These are phyloP conservation scores for Hyposoter didymator DNA, from an alignment of 2,888 invertebrate species.

Conservation along the genomic window DNA sequence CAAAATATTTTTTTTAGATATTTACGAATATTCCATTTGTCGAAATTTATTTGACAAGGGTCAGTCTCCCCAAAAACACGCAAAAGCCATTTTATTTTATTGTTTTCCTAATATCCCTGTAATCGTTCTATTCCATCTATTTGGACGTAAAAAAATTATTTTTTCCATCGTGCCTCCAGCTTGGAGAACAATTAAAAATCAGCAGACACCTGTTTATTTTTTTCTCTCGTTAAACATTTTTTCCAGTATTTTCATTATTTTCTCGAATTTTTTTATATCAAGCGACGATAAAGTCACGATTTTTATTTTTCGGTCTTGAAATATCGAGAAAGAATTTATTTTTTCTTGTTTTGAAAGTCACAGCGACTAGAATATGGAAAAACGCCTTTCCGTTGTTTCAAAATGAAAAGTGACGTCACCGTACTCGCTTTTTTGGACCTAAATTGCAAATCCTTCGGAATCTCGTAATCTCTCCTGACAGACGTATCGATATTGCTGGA, in stretches of 20 bases:
- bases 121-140: too few relatives aligned
- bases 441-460: too few relatives aligned
- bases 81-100: too few relatives aligned
- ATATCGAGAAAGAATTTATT: not conserved
- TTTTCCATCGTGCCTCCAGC: too few relatives aligned
- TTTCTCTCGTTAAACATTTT: not conserved
- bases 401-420: not conserved
- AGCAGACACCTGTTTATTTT: not conserved
- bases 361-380: not conserved
- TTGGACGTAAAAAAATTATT: too few relatives aligned
- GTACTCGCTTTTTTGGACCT: not conserved
- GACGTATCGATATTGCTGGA: not conserved
- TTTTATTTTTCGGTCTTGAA: not conserved
- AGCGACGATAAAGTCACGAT: not conserved
- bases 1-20: not conserved
- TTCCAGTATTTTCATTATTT: not conserved
- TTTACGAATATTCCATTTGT: too few relatives aligned
- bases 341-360: not conserved
- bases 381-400: not conserved
- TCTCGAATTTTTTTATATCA: not conserved
- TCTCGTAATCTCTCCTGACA: too few relatives aligned
- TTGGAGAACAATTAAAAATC: too few relatives aligned
- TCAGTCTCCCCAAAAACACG: too few relatives aligned
- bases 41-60: too few relatives aligned
- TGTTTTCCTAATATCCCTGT: too few relatives aligned